Base-by-base conservation (phyloP, 1,140 invertebrate genomes). In the Drosophila cardini region DNA sequence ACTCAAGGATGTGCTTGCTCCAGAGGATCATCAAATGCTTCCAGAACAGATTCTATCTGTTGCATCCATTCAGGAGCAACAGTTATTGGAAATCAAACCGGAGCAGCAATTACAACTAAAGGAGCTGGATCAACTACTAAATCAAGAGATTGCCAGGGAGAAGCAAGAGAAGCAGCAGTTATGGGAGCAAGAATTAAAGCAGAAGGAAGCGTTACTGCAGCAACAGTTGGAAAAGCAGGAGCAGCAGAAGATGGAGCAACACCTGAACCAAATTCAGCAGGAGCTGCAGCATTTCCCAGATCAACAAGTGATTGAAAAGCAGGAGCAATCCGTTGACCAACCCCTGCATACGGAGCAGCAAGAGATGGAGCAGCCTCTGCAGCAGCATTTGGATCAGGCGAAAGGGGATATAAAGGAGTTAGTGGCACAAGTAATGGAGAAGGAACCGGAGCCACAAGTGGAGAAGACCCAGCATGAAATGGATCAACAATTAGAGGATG, bases 21-120 rank as follows among this genome's bases (percentile, higher is more conserved):
- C 68, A 0, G 83, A 83, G 30, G 83, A 87, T 58, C 84, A 73
- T 67, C 50, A 77, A 16, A 30, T 77, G 18, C 42, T 86, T 40
- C 83, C 79, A 34, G 42, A 79, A 42, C 78, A 87, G 10, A 55
- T 86, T 4, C 32, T 79, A 4, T n/a, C 5, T 8, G 48, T 48
- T 15, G 15, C 42, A 15, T 26, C 21, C 21, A 34, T 53, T 13
- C 50, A 53, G 26, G 5, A 11, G 0, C 21, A 30, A 7, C 21
- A n/a, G 1, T 11, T 13, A 2, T 11, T 8, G 6, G n/a, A 30
- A 9, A 18, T 7, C 2, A 18, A 32, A 2, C 38, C 30, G 1
- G 30, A 46, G 9, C 9, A 5, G 26, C 16, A 11, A 34, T n/a
- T 26, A 18, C 21, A 26, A 26, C 21, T 3, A 26, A 26, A 26